Conservation (phyloP, 2,113 vertebrate species). For the Festucalex cinctus region DNA sequence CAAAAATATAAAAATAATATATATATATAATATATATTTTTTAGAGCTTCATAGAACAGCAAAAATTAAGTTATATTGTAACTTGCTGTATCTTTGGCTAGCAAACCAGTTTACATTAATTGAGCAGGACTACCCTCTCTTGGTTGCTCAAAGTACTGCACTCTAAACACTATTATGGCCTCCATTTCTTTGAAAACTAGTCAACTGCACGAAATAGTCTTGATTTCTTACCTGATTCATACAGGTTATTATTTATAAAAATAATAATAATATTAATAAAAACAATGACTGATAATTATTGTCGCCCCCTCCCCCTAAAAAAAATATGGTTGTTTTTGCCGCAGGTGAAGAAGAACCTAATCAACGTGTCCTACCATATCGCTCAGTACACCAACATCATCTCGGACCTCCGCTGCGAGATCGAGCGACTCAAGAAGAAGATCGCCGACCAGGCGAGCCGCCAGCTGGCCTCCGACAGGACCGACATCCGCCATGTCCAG, state of each 20-base stretch:
- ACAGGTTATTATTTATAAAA: background rate
- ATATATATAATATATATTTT: too few relatives aligned
- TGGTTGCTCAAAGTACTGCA: background rate
- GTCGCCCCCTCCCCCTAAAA: too few relatives aligned
- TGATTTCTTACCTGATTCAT: background rate
- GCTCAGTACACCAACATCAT: constrained; percentile 89
- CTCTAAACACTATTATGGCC: background rate
- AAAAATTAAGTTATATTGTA: too few relatives aligned
- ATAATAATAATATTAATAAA: background rate
- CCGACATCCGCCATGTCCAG: constrained; percentile 77
- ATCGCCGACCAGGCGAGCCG: constrained; percentile 73
- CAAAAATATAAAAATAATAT: too few relatives aligned
- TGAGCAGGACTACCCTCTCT: background rate
- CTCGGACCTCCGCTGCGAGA: constrained; percentile 81
- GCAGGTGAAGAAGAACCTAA: constrained; percentile 85
- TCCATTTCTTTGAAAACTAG: background rate
- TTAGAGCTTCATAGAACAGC: too few relatives aligned
- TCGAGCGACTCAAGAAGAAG: constrained; percentile 82
- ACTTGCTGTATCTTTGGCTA: too few relatives aligned
- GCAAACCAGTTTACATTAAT: background rate
- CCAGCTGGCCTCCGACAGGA: constrained; percentile 57
- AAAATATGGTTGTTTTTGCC: background rate
- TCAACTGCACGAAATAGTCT: background rate
- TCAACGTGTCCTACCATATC: constrained; percentile 85
- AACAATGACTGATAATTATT: too few relatives aligned